Base-by-base conservation (phyloP, 35 echinoderm and acorn worm species). In the Heliocidaris tuberculata region DNA sequence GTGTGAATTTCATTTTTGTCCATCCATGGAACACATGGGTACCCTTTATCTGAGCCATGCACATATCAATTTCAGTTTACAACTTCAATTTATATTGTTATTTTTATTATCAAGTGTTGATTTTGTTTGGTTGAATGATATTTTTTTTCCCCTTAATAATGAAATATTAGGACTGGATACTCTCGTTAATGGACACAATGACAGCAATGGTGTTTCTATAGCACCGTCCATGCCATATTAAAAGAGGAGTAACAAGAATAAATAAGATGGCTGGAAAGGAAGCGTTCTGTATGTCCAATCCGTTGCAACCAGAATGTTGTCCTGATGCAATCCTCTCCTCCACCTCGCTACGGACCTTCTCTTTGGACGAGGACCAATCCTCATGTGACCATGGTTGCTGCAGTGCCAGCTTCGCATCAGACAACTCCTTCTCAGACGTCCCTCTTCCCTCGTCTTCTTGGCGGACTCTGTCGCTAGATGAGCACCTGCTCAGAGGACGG, bases 201-300 rank as follows among this genome's bases (percentile, higher is more conserved):
- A 78, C 65, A 21, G 27, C 27, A 7, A 7, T 27, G 19, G 65
- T 78, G 17, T 78, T 78, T 78, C 7, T 78, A n/a, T 78, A 78
- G 27, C 65, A n/a, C 7, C 17, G 27, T 78, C 27, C 65, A 78
- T 78, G 6, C 5, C 52, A 56, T 15, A 11, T 10, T 56, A 15
- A 56, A 1, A 15, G 13, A 56, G 15, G 11, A 56, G 10, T 56
- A 56, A 1, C 35, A 42, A 42, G 35, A 56, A 78, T 19, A 78
- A 24, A 24, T 31, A 11, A 89, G 31, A 89, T 89, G 87, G 87
- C 87, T 47, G 87, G 87, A 48, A 89, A 47, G 47, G 87, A 89
- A 89, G 87, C 87, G 9, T 89, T 89, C 30, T 89, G 87, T 19
- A 89, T 89, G 87, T 89, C 87, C 12, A 89, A 89, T 48, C 87